These are phyloP conservation scores for Ceriagrion tenellum DNA, from an alignment of 2,888 invertebrate genomes.

Conservation along the genomic window DNA sequence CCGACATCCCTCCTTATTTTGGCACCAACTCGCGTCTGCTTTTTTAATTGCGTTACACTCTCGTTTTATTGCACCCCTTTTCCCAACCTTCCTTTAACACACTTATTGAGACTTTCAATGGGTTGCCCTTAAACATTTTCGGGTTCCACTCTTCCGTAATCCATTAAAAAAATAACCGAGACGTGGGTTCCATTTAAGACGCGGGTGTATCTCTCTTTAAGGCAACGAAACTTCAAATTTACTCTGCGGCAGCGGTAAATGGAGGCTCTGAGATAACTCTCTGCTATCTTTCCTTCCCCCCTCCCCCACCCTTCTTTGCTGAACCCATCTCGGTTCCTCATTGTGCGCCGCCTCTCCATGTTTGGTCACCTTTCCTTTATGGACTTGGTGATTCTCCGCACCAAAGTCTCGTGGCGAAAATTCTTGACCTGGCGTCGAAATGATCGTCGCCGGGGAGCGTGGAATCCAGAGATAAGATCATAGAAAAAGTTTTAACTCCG, in stretches of 20 bases:
- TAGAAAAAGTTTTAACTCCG: neutral
- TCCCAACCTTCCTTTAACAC: neutral
- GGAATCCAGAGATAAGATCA: neutral
- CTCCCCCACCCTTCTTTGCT: neutral
- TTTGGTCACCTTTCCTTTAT: constrained; percentile 22
- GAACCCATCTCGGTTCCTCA: neutral
- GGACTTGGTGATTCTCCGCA: neutral
- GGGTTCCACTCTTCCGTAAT: neutral
- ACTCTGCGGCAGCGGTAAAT: neutral
- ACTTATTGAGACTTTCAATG: neutral
- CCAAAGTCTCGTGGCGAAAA: neutral
- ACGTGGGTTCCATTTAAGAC: neutral
- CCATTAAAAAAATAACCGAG: neutral
- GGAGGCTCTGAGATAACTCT: neutral
- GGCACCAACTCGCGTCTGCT: neutral
- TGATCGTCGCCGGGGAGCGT: neutral
- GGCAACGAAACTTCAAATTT: constrained; percentile 31
- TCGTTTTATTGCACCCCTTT: neutral
- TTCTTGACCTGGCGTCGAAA: neutral
- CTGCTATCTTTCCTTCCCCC: too few species aligned
- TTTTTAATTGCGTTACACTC: constrained; percentile 1
- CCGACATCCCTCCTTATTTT: neutral
- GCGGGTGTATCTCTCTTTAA: neutral
- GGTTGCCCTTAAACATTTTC: neutral
- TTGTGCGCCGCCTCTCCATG: neutral